Evolutionary conservation across 2,113 vertebrate species (phyloP).

Genomic region (Reinhardtius hippoglossoides): DNA sequence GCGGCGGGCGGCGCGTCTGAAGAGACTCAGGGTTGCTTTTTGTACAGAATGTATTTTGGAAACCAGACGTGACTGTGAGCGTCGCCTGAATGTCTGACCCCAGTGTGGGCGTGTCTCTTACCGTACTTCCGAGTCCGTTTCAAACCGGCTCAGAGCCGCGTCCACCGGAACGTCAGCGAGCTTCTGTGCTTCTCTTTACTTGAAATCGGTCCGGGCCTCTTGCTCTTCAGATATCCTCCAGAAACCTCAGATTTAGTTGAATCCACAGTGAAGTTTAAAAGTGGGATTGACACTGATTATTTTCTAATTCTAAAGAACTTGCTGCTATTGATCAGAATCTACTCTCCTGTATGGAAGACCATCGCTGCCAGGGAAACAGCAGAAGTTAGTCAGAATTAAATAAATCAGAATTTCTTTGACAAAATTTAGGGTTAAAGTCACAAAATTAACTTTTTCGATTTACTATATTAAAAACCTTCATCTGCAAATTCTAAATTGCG

Average conservation of each 20-base stretch:
- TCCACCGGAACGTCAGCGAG: no score
- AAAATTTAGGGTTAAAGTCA: no score
- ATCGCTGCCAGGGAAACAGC: not conserved
- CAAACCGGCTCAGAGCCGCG: no score
- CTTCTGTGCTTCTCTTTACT: no score
- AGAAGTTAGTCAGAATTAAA: no score
- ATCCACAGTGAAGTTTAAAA: slow-evolving; percentile 10
- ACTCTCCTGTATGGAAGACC: not conserved
- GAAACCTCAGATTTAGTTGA: slow-evolving; percentile 12
- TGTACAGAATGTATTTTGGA: slow-evolving; percentile 63
- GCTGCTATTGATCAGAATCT: slow-evolving; percentile 31
- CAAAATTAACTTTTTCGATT: no score
- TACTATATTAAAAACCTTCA: no score
- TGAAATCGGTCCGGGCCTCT: not conserved
- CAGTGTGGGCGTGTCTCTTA: not conserved
- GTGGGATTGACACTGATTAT: not conserved
- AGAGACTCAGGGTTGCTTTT: slow-evolving; percentile 77
- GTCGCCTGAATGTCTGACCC: slow-evolving; percentile 8
- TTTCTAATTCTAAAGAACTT: not conserved
- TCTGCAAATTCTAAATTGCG: no score
- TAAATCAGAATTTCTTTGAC: no score
- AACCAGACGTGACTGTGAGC: slow-evolving; percentile 10
- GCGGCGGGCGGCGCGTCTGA: not conserved
- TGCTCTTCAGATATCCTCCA: not conserved
- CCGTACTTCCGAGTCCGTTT: no score